Evolutionary conservation across 2,113 vertebrate genomes (phyloP).

Genomic region (Peromyscus polionotus): DNA sequence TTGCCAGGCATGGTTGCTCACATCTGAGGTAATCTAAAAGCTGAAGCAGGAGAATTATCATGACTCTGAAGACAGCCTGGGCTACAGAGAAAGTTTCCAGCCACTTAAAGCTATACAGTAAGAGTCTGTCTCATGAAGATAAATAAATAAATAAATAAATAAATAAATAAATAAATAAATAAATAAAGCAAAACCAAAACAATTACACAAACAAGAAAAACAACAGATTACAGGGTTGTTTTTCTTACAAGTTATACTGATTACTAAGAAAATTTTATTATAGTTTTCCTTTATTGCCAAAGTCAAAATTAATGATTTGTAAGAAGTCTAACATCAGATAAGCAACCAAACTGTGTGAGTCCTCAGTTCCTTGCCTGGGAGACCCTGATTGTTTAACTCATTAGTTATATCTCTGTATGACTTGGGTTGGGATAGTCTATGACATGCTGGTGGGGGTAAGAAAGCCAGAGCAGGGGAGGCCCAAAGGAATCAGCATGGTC

Average conservation of each 20-base stretch:
- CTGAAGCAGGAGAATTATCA: too few species aligned
- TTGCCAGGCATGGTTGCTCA: neutral
- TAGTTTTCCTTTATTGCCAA: neutral
- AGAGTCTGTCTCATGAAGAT: too few species aligned
- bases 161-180: too few species aligned
- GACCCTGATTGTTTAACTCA: neutral
- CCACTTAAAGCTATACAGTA: neutral
- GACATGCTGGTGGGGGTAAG: neutral
- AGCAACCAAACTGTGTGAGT: neutral
- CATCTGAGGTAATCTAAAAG: neutral
- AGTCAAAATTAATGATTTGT: neutral
- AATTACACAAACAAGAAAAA: neutral
- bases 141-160: neutral
- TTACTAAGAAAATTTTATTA: neutral
- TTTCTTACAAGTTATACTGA: neutral
- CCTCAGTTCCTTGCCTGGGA: neutral
- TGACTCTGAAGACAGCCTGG: neutral
- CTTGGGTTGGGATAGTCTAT: neutral
- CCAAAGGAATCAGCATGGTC: neutral
- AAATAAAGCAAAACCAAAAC: neutral
- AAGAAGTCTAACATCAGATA: neutral
- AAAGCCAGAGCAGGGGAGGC: neutral
- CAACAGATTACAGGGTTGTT: neutral
- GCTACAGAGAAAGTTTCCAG: neutral
- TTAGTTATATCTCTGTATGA: neutral